Evolutionary conservation across 2,113 vertebrate species (phyloP), one percentile per base, ranked within the genome.

Genomic region (Collichthys lucidus): DNA sequence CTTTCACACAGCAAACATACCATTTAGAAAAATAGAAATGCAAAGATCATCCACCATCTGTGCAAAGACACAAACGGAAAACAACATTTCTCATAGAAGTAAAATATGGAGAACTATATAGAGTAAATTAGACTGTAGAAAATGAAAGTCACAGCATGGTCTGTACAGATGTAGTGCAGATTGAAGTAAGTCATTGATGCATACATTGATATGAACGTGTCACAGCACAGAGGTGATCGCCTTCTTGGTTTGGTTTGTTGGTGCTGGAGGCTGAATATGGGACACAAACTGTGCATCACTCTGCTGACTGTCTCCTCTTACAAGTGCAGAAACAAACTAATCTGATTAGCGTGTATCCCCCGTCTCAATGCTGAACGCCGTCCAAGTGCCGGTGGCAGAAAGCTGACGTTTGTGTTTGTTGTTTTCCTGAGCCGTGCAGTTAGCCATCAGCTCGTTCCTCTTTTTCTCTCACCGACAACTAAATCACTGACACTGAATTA

Each of bases 271-370:
- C 80, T 83, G 82, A 88, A 88, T 84, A 31, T 86, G 83, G 80
- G 62, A 82, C 85, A 24, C 40, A 62, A 74, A 26, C 74, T 74
- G 35, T 8, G 81, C 78, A 73, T 84, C 77, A 65, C 71, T 22
- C 83, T 63, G 77, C 77, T 73, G 73, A 89, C 84, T 86, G 84
- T 77, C 80, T 86, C 82, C 62, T 85, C 84, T 84, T 86, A 93
- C 84, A 88, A 88, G 84, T 74, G 82, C 87, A 85, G 85, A 79
- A 89, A 86, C 86, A 92, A 89, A 85, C 88, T 91, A 88, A 92
- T 93, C 82, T 87, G 80, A 87, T 89, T 89, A 82, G 56, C 9
- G 72, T 81, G 85, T 68, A 71, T 86, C 81, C 74, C 75, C 66
- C 82, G 82, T 85, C 78, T 81, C 72, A 26, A 14, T 26, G 56